phyloP scores from a whole-genome alignment of 2,888 invertebrate genomes.

The Exocentrus adspersus region DNA sequence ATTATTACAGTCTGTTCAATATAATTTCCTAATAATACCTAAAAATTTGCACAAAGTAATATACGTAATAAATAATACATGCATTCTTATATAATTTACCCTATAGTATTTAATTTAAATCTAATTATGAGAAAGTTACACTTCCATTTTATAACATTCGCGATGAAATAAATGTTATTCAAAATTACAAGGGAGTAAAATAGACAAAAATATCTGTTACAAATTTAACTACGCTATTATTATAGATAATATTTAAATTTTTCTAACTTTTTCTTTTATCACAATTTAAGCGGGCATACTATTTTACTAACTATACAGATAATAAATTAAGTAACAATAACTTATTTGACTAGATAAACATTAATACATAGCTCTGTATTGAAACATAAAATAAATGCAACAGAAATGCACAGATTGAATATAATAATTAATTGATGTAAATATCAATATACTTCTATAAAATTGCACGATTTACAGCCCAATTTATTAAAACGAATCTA shows the following conservation, averaged over 20 bases:
- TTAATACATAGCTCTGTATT: conserved; percentile 37
- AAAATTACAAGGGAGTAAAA: conserved; percentile 40
- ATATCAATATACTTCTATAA: no score
- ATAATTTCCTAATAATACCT: conserved; percentile 41
- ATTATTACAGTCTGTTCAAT: conserved; percentile 55
- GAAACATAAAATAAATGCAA: conserved; percentile 39
- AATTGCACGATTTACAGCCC: no score
- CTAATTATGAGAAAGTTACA: conserved; percentile 36
- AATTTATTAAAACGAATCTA: background rate
- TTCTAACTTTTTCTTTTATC: conserved; percentile 50
- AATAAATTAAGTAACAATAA: conserved; percentile 55
- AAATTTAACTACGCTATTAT: conserved; percentile 37
- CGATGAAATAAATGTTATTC: conserved; percentile 38
- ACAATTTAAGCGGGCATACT: conserved; percentile 62
- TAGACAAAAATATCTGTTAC: conserved; percentile 37
- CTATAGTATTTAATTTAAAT: conserved; percentile 40
- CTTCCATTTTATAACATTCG: conserved; percentile 29
- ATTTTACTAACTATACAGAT: conserved; percentile 49
- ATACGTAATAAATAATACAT: conserved; percentile 49
- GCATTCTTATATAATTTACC: conserved; percentile 42
- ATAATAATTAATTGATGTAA: background rate
- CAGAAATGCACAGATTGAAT: conserved; percentile 21
- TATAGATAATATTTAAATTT: conserved; percentile 40
- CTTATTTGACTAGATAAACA: conserved; percentile 53
- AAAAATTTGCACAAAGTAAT: conserved; percentile 42